A percentile compares a stretch with the other conserved stretches of the same genome.
These are phyloP conservation scores for Ceratoteleas bidentatus DNA, from an alignment of 1,140 invertebrate genomes.

Conservation along the genomic window DNA sequence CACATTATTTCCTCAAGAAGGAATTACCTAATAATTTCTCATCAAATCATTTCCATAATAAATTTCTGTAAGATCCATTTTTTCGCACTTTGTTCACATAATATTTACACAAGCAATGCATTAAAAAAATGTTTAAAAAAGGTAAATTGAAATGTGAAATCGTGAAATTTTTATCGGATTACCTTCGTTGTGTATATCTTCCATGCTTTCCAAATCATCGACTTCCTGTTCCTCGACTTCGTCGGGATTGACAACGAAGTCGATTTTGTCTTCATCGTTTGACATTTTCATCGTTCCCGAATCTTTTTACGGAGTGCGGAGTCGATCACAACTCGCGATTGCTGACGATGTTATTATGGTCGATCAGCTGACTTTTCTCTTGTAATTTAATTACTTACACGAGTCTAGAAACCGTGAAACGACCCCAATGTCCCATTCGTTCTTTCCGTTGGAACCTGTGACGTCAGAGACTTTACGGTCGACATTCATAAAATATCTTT, in stretches of 20 bases:
- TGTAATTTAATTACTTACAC: background rate
- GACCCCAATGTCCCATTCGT: background rate
- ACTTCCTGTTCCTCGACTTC: slow-evolving; percentile 31
- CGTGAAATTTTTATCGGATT: background rate
- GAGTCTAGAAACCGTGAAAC: too few species aligned
- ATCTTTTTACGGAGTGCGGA: background rate
- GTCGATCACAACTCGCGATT: too few species aligned
- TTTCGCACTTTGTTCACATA: too few species aligned
- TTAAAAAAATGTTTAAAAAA: background rate
- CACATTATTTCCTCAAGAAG: too few species aligned
- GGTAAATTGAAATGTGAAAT: too few species aligned
- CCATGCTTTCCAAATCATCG: slow-evolving; percentile 35
- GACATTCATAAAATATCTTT: too few species aligned
- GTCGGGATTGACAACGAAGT: slow-evolving; percentile 51
- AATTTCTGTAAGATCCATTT: too few species aligned
- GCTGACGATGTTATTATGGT: slow-evolving; percentile 48
- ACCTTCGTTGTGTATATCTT: slow-evolving; percentile 48
- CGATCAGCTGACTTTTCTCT: slow-evolving; percentile 46
- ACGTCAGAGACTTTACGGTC: background rate
- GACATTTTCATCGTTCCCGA: slow-evolving; percentile 43
- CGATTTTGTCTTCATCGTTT: slow-evolving; percentile 36
- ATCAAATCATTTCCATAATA: too few species aligned
- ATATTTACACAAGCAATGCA: background rate
- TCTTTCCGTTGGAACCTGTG: background rate
- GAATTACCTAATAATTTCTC: too few species aligned